Percentiles rank a stretch among this genome's conserved stretches.
These are phyloP conservation scores for Prosopocoilus inquinatus DNA, from an alignment of 2,888 invertebrate species.

Conservation along the genomic window DNA sequence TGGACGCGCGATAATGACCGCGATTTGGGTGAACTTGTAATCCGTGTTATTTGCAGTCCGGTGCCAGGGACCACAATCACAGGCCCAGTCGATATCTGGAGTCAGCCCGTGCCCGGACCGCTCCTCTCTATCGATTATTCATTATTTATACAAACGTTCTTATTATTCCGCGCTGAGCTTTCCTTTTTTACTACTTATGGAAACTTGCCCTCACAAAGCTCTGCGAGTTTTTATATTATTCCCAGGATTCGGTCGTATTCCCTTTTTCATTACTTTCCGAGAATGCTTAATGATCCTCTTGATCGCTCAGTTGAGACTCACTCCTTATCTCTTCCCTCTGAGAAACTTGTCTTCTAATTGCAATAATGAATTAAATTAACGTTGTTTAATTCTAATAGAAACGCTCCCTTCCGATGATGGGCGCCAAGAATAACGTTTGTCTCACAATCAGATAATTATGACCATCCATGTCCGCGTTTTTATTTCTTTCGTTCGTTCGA, in stretches of 20 bases:
- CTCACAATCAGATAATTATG: too few relatives aligned
- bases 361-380: constrained; percentile 4
- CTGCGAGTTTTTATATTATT: constrained; percentile 23
- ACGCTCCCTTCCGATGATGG: constrained; percentile 17
- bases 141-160: constrained; percentile 53
- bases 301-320: constrained; percentile 18
- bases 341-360: constrained; percentile 7
- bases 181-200: constrained; percentile 42
- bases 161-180: constrained; percentile 49
- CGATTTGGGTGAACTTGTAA: constrained; percentile 28
- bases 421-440: too few relatives aligned
- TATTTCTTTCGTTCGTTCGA: too few relatives aligned
- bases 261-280: constrained; percentile 16
- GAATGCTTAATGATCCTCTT: constrained; percentile 20
- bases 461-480: too few relatives aligned
- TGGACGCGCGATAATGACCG: constrained; percentile 24
- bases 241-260: constrained; percentile 17
- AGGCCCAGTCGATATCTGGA: constrained; percentile 50
- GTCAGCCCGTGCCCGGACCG: constrained; percentile 49
- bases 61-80: constrained; percentile 41
- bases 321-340: background rate
- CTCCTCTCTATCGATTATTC: constrained; percentile 51
- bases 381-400: constrained; percentile 4
- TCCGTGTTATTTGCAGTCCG: constrained; percentile 32
- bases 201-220: constrained; percentile 23